Base-by-base conservation (phyloP, 2,113 vertebrate species). In the Cisticola juncidis region DNA sequence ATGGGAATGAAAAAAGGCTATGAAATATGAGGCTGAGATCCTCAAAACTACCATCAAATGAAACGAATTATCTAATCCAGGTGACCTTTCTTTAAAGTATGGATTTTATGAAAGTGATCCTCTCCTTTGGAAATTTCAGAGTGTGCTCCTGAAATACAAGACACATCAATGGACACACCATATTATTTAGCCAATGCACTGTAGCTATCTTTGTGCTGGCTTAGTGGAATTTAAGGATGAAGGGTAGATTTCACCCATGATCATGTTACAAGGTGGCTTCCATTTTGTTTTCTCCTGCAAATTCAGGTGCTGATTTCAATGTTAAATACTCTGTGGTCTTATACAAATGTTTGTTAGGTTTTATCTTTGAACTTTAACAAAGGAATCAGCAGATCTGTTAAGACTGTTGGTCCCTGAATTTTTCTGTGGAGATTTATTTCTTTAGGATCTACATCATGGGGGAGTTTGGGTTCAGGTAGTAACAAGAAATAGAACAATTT, bases 151-250 rank as follows among this genome's bases (percentile, higher is more conserved):
- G 88, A 87, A 78, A 91, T 78, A 48, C 8, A 65, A 28, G 42
- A 61, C 35, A 40, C 28, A 66, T 53, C 54, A 66, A 57, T 1
- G 50, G 78, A 31, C 56, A 57, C 11, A 20, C 73, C 5, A 9
- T 24, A 44, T 22, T 44, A 35, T 86, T 77, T 26, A 78, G 23
- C 10, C 1, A 2, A 17, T 40, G 69, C 42, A 77, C 22, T 40
- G 15, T 58, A 58, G 6, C 25, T 21, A n/a, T 15, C 38, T 81
- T 87, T 84, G 6, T 94, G 90, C 73, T 86, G 45, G n/a, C 60
- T 73, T 66, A 42, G 90, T 71, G 88, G 35, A 91, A 96, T 94
- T 87, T 61, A 87, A 95, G 51, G 36, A 81, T 57, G 36, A 61
- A 65, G 78, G 81, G 25, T 91, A 62, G 50, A 45, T 96, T 83